Evolutionary conservation across 2,113 vertebrate genomes (phyloP), one percentile per base, ranked within the genome.

Genomic region (Potamarius usumacintae): DNA sequence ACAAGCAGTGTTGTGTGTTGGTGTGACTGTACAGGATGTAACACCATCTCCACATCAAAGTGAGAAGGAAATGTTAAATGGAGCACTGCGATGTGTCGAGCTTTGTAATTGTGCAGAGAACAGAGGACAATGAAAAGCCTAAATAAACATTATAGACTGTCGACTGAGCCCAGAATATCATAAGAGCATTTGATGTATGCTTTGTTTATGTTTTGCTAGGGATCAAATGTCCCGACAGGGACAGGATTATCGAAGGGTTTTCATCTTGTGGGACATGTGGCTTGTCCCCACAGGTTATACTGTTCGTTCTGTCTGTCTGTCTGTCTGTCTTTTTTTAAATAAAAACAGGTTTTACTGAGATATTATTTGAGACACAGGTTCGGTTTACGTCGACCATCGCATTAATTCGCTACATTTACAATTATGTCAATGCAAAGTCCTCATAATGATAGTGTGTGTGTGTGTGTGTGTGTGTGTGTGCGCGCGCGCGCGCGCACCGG

Each of bases 401-500:
- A 65, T 1, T 63, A 42, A 42, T 42, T 42, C 34, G 2, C 34
- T 42, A 42, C 34, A 42, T 42, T 42, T 42, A 22, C 10, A 10
- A 22, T 53, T 53, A 53, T 7, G 52, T 9, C 15, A 17, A 58
- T 4, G 11, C 0, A 58, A 58, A 4, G 7, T 69, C 67, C 67
- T 69, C 67, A 69, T 12, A 17, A 30, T 15, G 14, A 58, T 17
- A 50, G 30, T 48, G 17, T 83, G 30, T 27, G 30, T n/a, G 8
- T 87, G 65, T 50, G 1, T 63, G 53, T 27, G 34, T 74, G 65
- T 72, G 63, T 76, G 55, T 30, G 65, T 78, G 82, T 72, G 30
- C 81, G 52, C 53, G 58, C 71, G 65, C 53, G 18, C 30, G 50
- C 20, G 11, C 34, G 25, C 95, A 99, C 98, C 95, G 99, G 89